Evolutionary conservation across 1,140 invertebrate species (phyloP).

Genomic region (Mactra quadrangularis): DNA sequence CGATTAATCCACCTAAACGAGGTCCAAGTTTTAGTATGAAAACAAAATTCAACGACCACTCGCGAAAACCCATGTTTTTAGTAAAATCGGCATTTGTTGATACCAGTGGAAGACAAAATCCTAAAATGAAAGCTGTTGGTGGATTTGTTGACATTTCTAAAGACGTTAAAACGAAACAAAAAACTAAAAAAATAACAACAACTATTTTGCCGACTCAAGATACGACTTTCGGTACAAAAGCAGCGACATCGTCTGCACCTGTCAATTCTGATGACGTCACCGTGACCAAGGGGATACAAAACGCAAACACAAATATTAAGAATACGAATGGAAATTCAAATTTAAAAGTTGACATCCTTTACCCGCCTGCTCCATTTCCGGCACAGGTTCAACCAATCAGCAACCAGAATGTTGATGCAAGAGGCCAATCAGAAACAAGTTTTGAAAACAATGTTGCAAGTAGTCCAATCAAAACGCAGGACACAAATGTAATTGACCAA

Average conservation of each 20-base stretch:
- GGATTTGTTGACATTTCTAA: slow-evolving; percentile 12
- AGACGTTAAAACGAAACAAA: neutral
- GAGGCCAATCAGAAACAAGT: neutral
- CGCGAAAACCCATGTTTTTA: slow-evolving; percentile 1
- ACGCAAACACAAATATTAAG: neutral
- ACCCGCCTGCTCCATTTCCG: slow-evolving; percentile 24
- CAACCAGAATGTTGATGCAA: neutral
- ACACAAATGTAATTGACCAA: neutral
- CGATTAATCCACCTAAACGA: neutral
- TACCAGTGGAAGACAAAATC: slow-evolving; percentile 23
- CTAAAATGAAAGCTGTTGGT: slow-evolving; percentile 1
- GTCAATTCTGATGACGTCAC: neutral
- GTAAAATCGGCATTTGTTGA: slow-evolving; percentile 23
- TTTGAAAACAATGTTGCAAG: neutral
- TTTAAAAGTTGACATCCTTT: slow-evolving; percentile 22
- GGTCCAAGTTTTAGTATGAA: neutral
- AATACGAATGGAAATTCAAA: neutral
- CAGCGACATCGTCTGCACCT: neutral
- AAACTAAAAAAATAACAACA: neutral
- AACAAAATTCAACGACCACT: slow-evolving; percentile 7
- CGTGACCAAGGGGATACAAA: too few species aligned
- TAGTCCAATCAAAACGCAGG: neutral
- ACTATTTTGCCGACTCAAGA: neutral
- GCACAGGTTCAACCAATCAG: neutral
- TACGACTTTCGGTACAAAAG: neutral